Conservation (phyloP, 2,113 vertebrate genomes). For the Eonycteris spelaea region DNA sequence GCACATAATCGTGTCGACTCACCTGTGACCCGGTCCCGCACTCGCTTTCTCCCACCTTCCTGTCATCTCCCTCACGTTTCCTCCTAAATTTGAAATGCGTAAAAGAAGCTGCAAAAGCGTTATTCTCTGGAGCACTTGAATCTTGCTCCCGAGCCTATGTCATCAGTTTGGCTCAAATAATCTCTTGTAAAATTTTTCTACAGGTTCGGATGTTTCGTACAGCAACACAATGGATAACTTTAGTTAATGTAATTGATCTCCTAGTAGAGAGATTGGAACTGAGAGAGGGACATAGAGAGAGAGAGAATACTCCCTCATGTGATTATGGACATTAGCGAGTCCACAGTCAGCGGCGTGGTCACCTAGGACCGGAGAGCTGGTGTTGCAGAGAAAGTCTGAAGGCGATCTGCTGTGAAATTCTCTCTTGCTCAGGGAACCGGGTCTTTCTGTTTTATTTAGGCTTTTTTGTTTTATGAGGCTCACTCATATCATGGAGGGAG, state of each 20-base stretch:
- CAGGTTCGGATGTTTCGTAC: background rate
- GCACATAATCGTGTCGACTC: background rate
- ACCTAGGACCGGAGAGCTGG: background rate
- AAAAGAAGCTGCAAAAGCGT: background rate
- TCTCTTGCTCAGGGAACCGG: background rate
- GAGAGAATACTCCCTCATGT: background rate
- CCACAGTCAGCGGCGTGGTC: background rate
- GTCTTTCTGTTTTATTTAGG: background rate
- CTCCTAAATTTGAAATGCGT: background rate
- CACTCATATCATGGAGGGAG: background rate
- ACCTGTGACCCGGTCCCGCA: too few relatives aligned
- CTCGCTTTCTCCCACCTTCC: too few relatives aligned
- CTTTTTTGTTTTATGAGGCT: background rate
- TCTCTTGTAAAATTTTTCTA: background rate
- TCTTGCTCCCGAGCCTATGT: background rate
- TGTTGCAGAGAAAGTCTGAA: background rate
- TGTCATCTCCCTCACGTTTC: background rate
- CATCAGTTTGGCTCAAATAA: background rate
- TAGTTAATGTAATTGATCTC: background rate
- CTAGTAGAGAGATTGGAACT: background rate
- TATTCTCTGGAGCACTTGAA: background rate
- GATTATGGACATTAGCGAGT: background rate
- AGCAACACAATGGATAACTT: background rate
- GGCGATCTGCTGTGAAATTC: background rate
- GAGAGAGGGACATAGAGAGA: background rate